A percentile compares a stretch with the other conserved stretches of the same genome.
These are phyloP conservation scores for Ophion costatus DNA, from an alignment of 2,888 invertebrate species.

Conservation along the genomic window DNA sequence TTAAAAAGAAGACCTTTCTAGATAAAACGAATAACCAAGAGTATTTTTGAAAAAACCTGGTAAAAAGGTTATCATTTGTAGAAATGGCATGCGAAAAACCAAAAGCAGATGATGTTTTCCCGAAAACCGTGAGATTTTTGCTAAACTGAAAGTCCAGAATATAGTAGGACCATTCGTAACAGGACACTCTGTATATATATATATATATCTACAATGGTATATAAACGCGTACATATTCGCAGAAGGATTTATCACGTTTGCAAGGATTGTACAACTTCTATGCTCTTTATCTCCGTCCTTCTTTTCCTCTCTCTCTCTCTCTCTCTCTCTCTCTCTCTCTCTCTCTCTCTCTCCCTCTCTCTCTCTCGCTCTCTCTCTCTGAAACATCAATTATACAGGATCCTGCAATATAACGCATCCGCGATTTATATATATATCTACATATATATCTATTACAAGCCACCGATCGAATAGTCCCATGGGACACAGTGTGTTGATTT, in stretches of 20 bases:
- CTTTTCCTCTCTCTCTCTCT: neutral
- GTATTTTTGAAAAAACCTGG: too few species aligned
- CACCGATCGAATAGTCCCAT: slow-evolving; percentile 9
- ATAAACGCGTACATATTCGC: neutral
- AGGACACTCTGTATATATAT: too few species aligned
- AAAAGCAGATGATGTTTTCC: too few species aligned
- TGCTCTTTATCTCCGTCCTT: neutral
- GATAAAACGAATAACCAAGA: too few species aligned
- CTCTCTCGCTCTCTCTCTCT: neutral
- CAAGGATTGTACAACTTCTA: slow-evolving; percentile 4
- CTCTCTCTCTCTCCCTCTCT: neutral
- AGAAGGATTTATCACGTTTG: neutral
- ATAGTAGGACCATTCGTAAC: too few species aligned
- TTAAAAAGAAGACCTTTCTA: too few species aligned
- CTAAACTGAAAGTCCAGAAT: too few species aligned
- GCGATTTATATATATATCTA: neutral
- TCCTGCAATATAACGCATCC: slow-evolving; percentile 32
- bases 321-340: neutral
- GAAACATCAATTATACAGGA: slow-evolving; percentile 45
- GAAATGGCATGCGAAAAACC: too few species aligned
- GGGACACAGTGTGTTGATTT: slow-evolving; percentile 20
- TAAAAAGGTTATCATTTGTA: too few species aligned
- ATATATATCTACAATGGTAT: neutral
- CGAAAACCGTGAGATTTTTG: neutral
- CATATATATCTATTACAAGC: neutral